Percentiles rank a stretch among this genome's conserved stretches.
Conservation (phyloP, 2,888 invertebrate genomes). For the Phengaris alcon region DNA sequence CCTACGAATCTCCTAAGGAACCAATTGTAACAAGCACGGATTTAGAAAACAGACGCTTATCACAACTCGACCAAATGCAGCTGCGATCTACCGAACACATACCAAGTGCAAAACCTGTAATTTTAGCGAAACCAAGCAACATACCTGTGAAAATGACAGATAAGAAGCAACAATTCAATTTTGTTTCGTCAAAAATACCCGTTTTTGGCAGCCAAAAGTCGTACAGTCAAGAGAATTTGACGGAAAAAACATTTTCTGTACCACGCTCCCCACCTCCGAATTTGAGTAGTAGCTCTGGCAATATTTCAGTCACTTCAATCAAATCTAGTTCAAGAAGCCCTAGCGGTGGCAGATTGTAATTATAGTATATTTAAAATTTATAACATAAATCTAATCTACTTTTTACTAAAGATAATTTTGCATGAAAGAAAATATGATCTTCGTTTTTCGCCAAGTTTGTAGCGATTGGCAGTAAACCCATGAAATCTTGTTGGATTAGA, state of each 20-base stretch:
- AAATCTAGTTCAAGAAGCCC: constrained; percentile 79
- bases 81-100: constrained; percentile 53
- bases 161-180: constrained; percentile 53
- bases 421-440: neutral
- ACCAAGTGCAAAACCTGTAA: constrained; percentile 56
- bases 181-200: constrained; percentile 75
- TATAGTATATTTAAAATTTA: constrained; percentile 8
- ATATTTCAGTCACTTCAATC: constrained; percentile 81
- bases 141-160: constrained; percentile 69
- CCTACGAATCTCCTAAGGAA: constrained; percentile 80
- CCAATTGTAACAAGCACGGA: constrained; percentile 77
- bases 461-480: no score
- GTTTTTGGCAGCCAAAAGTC: constrained; percentile 74
- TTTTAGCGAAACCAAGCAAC: constrained; percentile 70
- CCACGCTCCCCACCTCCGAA: constrained; percentile 66
- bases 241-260: constrained; percentile 62
- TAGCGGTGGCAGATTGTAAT: constrained; percentile 62
- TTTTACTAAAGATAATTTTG: neutral
- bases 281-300: constrained; percentile 64
- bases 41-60: constrained; percentile 76
- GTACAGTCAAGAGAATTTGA: constrained; percentile 71
- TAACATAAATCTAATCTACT: neutral
- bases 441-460: neutral
- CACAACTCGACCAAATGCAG: constrained; percentile 75
- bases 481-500: neutral